Evolutionary conservation across 2,888 invertebrate genomes (phyloP), one percentile per base, ranked within the genome.

Genomic region (Blastobasis adustella): DNA sequence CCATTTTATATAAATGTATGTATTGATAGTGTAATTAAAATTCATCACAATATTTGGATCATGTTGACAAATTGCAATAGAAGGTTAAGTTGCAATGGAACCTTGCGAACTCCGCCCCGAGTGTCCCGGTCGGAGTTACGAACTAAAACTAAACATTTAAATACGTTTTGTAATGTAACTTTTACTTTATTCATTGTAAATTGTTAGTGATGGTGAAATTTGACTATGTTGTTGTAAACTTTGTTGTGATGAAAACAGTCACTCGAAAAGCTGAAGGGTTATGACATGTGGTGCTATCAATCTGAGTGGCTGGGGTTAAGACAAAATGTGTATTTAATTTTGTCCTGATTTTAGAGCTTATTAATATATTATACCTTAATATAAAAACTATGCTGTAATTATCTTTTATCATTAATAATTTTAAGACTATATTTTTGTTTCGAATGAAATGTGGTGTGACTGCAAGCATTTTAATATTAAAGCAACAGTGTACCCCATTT

Each of bases 261-360:
- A 79, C 79, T 71, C 69, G 67, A 67, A 61, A 62, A 67, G 66
- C 66, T 69, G 61, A 71, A 70, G 68, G 74, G 66, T 72, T 68
- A 68, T 67, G 74, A 75, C 73, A 71, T 64, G 82, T 85, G 87
- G 87, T 87, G 87, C 87, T 87, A 87, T 73, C 79, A 72, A 70
- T 75, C 71, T 76, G 79, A 75, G 79, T 82, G 85, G 79, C 81
- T 80, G 84, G 72, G 66, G 65, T 66, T 71, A 69, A 75, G 76
- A 80, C 74, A 75, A 74, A 82, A 80, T 76, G 69, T 79, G 70
- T 80, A 77, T 80, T 82, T 84, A 70, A 74, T 85, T 84, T 83
- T 79, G 79, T 83, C 82, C 79, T 81, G 74, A 77, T 84, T 84
- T 82, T 87, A 87, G 87, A 88, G 87, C 87, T 88, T 86, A 85